Evolutionary conservation across 2,797 vertebrate species (phyloP), one percentile per base, ranked within the genome.

Genomic region (Sus cebifrons): DNA sequence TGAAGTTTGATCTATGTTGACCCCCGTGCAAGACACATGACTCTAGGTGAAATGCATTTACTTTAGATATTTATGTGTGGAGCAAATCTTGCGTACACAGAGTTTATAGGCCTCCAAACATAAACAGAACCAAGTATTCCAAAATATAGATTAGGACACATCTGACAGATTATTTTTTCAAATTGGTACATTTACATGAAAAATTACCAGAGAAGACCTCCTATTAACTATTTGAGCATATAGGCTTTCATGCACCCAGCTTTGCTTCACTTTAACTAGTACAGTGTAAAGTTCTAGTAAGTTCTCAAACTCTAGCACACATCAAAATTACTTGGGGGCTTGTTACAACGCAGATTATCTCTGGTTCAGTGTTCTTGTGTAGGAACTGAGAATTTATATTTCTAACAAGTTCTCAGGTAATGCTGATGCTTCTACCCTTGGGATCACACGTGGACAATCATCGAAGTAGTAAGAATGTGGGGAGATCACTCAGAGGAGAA

Each of bases 41-140:
- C 32, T 93, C 56, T 18, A 90, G 78, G 25, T 32, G 70, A 68
- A 86, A 73, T 14, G 40, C 25, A n/a, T 82, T 92, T 62, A 21
- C 25, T 94, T 94, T 16, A 90, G 87, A 82, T 88, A 54, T 54
- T 75, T 15, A 89, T 44, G 74, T 79, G 11, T 60, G 44, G 6
- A 14, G 54, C 8, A 40, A 13, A 67, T 74, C 25, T 93, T 86
- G 44, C 21, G 58, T 71, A 64, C 21, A 13, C 40, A 86, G 67
- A 40, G 40, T 58, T 8, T 23, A 12, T 12, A n/a, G 77, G 12
- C 2, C 25, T 73, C 56, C 67, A 89, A 79, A 85, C 4, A 67
- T 58, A 65, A 60, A 32, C 1, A 86, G 32, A 68, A 40, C 1
- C 5, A 1, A 62, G 18, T 20, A 78, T 96, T 94, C 29, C 86